Evolutionary conservation across 2,113 vertebrate genomes (phyloP).

Genomic region (Aphyosemion australe): DNA sequence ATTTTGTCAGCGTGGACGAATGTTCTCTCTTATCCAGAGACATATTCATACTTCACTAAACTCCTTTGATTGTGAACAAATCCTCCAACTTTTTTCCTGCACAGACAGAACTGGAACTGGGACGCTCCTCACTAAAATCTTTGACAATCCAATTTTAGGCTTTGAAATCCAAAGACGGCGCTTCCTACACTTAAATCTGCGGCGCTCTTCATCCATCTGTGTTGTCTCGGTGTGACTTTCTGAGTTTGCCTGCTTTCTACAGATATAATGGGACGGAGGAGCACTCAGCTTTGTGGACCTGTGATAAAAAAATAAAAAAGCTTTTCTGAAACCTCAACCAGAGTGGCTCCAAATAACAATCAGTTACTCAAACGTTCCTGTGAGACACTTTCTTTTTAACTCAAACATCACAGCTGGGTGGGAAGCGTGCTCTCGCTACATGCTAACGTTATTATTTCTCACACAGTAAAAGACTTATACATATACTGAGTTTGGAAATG

Average conservation of each 20-base stretch:
- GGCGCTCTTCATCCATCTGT: not conserved
- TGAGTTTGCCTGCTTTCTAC: not conserved
- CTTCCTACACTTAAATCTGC: not conserved
- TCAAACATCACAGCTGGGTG: too few species aligned
- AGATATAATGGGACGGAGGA: not conserved
- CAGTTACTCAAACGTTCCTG: too few species aligned
- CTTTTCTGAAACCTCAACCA: too few species aligned
- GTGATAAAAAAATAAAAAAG: not conserved
- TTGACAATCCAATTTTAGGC: constrained; percentile 13
- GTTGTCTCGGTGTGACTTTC: not conserved
- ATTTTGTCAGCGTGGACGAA: constrained; percentile 46
- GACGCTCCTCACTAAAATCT: constrained; percentile 19
- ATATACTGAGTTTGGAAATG: too few species aligned
- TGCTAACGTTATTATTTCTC: too few species aligned
- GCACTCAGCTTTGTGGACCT: not conserved
- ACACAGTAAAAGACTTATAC: too few species aligned
- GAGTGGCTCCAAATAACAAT: too few species aligned
- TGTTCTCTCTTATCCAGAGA: constrained; percentile 47
- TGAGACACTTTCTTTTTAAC: too few species aligned
- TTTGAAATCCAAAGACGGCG: not conserved
- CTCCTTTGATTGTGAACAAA: constrained; percentile 43
- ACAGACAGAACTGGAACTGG: constrained; percentile 22
- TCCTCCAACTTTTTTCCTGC: constrained; percentile 2
- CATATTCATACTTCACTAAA: constrained; percentile 53
- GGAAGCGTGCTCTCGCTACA: too few species aligned